Evolutionary conservation across 1,140 invertebrate genomes (phyloP).

Genomic region (Aporrectodea caliginosa): DNA sequence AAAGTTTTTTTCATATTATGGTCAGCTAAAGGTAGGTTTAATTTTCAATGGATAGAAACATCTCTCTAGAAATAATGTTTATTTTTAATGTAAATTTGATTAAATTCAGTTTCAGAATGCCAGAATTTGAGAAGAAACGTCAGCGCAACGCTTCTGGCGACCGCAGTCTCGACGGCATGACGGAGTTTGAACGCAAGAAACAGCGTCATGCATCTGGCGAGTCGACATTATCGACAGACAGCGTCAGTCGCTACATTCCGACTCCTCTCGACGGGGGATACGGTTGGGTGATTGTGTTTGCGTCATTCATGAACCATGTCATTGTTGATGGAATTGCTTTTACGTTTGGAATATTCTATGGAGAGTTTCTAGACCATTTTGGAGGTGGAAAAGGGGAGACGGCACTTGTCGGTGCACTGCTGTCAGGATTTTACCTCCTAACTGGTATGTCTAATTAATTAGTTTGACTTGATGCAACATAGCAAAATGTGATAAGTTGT

Average conservation of each 20-base stretch:
- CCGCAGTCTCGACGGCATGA: neutral
- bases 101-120: neutral
- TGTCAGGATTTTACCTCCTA: slow-evolving; percentile 48
- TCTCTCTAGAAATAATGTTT: no score
- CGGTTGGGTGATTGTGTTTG: slow-evolving; percentile 72
- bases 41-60: no score
- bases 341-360: slow-evolving; percentile 84
- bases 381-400: slow-evolving; percentile 77
- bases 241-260: slow-evolving; percentile 22
- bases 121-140: neutral
- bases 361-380: slow-evolving; percentile 80
- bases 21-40: no score
- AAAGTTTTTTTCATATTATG: no score
- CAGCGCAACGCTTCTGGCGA: neutral
- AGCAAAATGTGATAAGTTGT: no score
- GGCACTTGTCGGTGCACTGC: slow-evolving; percentile 71
- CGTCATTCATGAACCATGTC: slow-evolving; percentile 82
- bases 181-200: slow-evolving; percentile 29
- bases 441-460: slow-evolving; percentile 47
- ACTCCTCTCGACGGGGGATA: slow-evolving; percentile 74
- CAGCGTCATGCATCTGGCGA: slow-evolving; percentile 23
- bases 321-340: slow-evolving; percentile 94
- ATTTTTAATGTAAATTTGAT: neutral
- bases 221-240: slow-evolving; percentile 26
- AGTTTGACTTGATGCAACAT: no score